Base-by-base conservation (phyloP, 2,888 invertebrate species). In the Adelphocoris suturalis region DNA sequence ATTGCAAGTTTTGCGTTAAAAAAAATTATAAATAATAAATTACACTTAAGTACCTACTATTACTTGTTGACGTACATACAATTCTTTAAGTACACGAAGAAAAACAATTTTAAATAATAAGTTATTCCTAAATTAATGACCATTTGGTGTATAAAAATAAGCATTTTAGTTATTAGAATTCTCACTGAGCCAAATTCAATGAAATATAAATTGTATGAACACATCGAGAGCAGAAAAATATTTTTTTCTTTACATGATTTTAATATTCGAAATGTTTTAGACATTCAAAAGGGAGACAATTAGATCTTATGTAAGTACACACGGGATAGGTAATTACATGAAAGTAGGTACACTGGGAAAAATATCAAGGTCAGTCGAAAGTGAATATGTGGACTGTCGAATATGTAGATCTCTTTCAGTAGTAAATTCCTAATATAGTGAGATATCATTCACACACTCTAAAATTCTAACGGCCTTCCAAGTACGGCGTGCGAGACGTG, bases 1-100 rank as follows among this genome's bases (percentile, higher is more conserved):
- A 88, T 88, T 88, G 88, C 88, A 88, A 52, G 78, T 88, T 88
- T 55, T 78, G 80, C 76, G 88, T 88, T 88, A 80, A 88, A 87
- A 80, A 87, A 86, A 86, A 28, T 78, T 48, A 78, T 55, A 88
- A 88, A 78, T 88, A 88, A 88, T 88, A 88, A 88, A n/a, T 88
- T 88, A 88, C 37, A 78, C 88, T 88, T 88, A 88, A 88, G 88
- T 88, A 88, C 88, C 37, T 86, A 86, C 14, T 68, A 75, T n/a
- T 47, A 37, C 57, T 23, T 86, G 28, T 86, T 86, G 76, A 75
- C 14, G 47, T 86, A 86, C 85, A 61, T 68, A 61, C 61, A 16
- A 61, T 61, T 75, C 23, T 86, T 86, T 86, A 86, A 88, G 88
- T 88, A 88, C 88, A 78, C 52, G 55, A 48, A 88, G 80, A 88